phyloP scores from a whole-genome alignment of 2,888 invertebrate genomes.

The Creontiades dilutus region DNA sequence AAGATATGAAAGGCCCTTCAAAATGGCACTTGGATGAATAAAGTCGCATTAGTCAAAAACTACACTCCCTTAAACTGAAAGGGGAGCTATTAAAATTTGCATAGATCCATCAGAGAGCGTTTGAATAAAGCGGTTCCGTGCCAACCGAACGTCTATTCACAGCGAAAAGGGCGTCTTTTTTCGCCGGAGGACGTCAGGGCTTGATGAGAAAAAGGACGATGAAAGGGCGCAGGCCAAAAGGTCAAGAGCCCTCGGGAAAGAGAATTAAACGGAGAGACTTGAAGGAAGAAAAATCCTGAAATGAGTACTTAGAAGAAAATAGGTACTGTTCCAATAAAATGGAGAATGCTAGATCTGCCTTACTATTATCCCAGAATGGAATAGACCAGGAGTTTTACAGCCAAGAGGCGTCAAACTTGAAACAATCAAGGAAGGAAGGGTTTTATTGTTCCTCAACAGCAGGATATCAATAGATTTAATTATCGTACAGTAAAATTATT shows the following conservation, averaged over 20 bases:
- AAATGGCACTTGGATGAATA: not conserved
- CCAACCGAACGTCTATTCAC: constrained; percentile 3
- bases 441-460: no score
- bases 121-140: constrained; percentile 32
- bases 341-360: no score
- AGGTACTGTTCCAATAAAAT: not conserved
- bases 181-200: not conserved
- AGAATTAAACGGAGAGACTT: not conserved
- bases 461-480: no score
- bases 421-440: no score
- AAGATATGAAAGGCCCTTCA: not conserved
- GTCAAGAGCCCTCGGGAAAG: not conserved
- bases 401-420: no score
- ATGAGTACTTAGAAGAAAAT: not conserved
- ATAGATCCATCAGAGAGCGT: constrained; percentile 18
- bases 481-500: no score
- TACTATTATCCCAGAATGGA: no score
- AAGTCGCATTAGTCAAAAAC: not conserved
- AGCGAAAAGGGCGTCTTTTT: not conserved
- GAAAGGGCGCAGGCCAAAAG: not conserved
- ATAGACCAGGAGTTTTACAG: no score
- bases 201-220: not conserved
- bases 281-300: not conserved
- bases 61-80: not conserved
- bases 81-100: constrained; percentile 24